Evolutionary conservation across 2,797 vertebrate species (phyloP).

Genomic region (Arrhamphus sclerolepis): DNA sequence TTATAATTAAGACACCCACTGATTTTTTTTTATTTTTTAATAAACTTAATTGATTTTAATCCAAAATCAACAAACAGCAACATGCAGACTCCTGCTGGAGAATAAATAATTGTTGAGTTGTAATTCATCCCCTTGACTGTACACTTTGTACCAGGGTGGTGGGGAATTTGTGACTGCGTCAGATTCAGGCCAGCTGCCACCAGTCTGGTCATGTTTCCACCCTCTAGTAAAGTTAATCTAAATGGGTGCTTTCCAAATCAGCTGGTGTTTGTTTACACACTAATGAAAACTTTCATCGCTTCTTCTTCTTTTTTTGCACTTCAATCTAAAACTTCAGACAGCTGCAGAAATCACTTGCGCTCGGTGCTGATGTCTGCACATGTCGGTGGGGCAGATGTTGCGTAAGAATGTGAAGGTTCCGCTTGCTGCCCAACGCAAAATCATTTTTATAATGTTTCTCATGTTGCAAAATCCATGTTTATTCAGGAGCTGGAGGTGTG

Average conservation of each 20-base stretch:
- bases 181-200: conserved; percentile 40
- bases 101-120: conserved; percentile 17
- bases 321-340: conserved; percentile 22
- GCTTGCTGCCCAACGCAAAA: neutral
- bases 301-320: conserved; percentile 29
- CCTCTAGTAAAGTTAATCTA: conserved; percentile 5
- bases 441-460: neutral
- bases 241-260: conserved; percentile 37
- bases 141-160: conserved; percentile 45
- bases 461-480: neutral
- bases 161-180: conserved; percentile 54
- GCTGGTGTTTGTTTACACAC: conserved; percentile 66
- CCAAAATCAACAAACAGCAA: conserved; percentile 33
- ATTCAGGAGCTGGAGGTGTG: neutral
- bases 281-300: conserved; percentile 32
- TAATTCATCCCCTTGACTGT: conserved; percentile 15
- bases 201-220: conserved; percentile 57
- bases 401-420: conserved; percentile 6
- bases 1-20: conserved; percentile 30
- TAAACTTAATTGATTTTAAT: conserved; percentile 33
- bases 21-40: conserved; percentile 4
- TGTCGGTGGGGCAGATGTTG: conserved; percentile 8
- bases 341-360: conserved; percentile 21
- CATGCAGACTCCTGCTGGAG: conserved; percentile 40
- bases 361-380: conserved; percentile 19